Conservation (phyloP, 2,888 invertebrate species). For the Callyntrura guangdongensis region DNA sequence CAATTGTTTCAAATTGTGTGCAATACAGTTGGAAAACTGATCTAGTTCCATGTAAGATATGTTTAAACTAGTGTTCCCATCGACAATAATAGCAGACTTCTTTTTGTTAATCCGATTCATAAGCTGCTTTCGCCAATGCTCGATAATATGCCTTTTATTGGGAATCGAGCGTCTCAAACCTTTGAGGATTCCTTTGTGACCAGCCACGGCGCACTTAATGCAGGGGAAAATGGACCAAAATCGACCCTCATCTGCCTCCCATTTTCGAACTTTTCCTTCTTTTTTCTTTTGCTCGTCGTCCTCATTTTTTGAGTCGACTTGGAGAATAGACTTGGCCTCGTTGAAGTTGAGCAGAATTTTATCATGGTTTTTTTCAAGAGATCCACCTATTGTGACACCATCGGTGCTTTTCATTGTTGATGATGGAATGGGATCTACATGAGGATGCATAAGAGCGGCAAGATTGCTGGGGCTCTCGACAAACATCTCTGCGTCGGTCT, state of each 20-base stretch:
- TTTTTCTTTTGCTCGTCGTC: not conserved
- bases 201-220: not conserved
- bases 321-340: constrained; percentile 29
- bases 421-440: too few relatives aligned
- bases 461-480: not conserved
- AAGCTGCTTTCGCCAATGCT: constrained; percentile 60
- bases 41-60: constrained; percentile 66
- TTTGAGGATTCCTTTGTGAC: constrained; percentile 11
- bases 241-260: constrained; percentile 6
- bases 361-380: not conserved
- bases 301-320: not conserved
- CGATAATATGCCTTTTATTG: constrained; percentile 40
- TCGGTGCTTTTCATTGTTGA: not conserved
- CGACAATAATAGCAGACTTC: constrained; percentile 63
- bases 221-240: not conserved
- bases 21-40: constrained; percentile 63
- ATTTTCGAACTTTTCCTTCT: not conserved
- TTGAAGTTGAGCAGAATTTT: not conserved
- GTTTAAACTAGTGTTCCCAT: constrained; percentile 32
- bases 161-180: constrained; percentile 37
- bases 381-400: not conserved
- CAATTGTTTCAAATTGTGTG: constrained; percentile 48
- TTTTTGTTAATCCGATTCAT: constrained; percentile 21
- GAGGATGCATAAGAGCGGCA: not conserved
- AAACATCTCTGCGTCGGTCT: constrained; percentile 1